phyloP scores from a whole-genome alignment of 2,888 invertebrate species.

The Hanleya hanleyi region DNA sequence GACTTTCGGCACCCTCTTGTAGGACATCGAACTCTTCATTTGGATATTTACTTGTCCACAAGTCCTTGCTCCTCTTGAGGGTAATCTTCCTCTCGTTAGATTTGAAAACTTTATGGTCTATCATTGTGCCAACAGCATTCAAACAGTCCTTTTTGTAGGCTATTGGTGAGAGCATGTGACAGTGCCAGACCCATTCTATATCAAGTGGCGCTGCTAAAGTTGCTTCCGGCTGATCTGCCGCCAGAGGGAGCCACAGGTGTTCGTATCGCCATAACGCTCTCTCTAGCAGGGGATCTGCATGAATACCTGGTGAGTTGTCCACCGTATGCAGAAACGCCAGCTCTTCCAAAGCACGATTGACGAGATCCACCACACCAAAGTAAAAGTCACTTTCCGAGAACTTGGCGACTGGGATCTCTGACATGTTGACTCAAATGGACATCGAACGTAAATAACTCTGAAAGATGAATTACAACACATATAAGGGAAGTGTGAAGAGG shows the following conservation, averaged over 20 bases:
- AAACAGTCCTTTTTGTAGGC: conserved; percentile 47
- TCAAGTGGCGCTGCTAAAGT: conserved; percentile 72
- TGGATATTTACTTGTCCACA: conserved; percentile 41
- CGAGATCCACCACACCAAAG: too few relatives aligned
- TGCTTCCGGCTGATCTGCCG: conserved; percentile 59
- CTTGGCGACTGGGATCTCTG: too few relatives aligned
- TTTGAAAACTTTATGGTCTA: conserved; percentile 68
- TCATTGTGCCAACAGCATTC: conserved; percentile 43
- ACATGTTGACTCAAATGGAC: too few relatives aligned
- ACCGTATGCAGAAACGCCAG: too few relatives aligned
- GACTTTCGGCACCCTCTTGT: not conserved
- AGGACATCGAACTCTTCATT: conserved; percentile 39
- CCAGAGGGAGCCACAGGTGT: conserved; percentile 74
- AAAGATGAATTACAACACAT: too few relatives aligned
- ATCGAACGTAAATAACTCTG: too few relatives aligned
- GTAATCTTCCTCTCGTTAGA: conserved; percentile 28
- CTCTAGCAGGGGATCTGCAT: too few relatives aligned
- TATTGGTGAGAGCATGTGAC: conserved; percentile 59
- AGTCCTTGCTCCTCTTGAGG: conserved; percentile 18
- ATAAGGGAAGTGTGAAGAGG: too few relatives aligned
- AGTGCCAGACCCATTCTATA: conserved; percentile 74
- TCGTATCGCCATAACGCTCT: conserved; percentile 75
- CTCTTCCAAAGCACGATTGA: too few relatives aligned
- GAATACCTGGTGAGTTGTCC: too few relatives aligned
- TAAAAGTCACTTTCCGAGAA: too few relatives aligned